Evolutionary conservation across 2,797 vertebrate species (phyloP).

Genomic region (Lutjanus campechanus): DNA sequence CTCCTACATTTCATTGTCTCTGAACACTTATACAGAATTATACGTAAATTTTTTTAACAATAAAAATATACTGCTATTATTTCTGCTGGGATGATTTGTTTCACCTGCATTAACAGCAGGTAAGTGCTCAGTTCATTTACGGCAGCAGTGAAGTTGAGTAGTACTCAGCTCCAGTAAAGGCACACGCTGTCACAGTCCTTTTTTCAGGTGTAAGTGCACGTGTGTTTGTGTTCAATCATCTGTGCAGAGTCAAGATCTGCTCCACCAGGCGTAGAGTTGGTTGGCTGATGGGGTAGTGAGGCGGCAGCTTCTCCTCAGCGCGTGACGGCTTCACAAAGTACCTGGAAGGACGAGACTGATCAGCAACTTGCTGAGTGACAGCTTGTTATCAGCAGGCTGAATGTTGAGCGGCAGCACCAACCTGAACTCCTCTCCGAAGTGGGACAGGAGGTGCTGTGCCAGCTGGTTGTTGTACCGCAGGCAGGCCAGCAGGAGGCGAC

Average conservation of each 20-base stretch:
- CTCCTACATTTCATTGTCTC: no score
- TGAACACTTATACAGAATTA: neutral
- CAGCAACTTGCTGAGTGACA: no score
- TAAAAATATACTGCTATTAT: neutral
- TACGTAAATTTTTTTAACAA: neutral
- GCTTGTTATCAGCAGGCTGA: neutral
- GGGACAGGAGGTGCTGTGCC: conserved; percentile 76
- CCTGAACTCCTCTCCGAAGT: conserved; percentile 89
- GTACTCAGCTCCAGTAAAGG: conserved; percentile 28
- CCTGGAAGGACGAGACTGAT: conserved; percentile 64
- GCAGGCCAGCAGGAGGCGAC: conserved; percentile 85
- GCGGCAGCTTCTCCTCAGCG: conserved; percentile 80
- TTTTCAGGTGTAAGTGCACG: neutral
- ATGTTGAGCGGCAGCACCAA: conserved; percentile 38
- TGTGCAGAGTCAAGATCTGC: conserved; percentile 71
- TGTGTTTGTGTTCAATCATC: conserved; percentile 12
- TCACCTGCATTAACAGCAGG: neutral
- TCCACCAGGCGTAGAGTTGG: conserved; percentile 75
- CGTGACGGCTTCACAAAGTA: conserved; percentile 82
- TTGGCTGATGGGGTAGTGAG: conserved; percentile 83
- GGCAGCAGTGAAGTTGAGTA: no score
- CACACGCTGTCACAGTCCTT: conserved; percentile 15
- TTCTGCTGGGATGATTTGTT: neutral
- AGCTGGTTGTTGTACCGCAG: conserved; percentile 82
- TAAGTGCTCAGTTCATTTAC: neutral